Conservation (phyloP, 1,140 invertebrate species). For the Platorchestia sp. region DNA sequence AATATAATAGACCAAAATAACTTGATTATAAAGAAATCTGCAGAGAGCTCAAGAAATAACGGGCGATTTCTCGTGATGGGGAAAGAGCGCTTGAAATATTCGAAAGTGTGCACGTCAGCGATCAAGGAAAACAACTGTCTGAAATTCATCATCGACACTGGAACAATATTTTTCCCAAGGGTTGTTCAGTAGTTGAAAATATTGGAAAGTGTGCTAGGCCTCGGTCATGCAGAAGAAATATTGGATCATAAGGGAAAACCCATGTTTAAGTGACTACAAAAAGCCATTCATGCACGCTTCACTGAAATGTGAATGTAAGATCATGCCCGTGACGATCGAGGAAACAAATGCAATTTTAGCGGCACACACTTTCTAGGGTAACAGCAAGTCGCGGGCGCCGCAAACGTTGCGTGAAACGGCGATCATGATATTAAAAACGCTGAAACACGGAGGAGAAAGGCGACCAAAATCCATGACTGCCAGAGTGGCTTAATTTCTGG, state of each 20-base stretch:
- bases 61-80: neutral
- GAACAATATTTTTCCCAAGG: too few relatives aligned
- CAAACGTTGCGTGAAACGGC: neutral
- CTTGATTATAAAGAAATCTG: neutral
- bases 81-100: neutral
- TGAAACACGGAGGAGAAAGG: neutral
- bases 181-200: neutral
- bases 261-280: neutral
- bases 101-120: neutral
- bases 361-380: neutral
- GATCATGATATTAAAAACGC: neutral
- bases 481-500: too few relatives aligned
- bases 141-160: too few relatives aligned
- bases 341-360: neutral
- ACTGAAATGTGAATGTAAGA: neutral
- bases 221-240: neutral
- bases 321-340: neutral
- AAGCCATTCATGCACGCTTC: neutral
- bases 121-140: neutral
- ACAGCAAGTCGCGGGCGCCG: neutral
- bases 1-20: neutral
- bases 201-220: neutral
- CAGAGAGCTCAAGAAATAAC: neutral
- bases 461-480: too few relatives aligned
- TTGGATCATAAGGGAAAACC: neutral